phyloP scores from a whole-genome alignment of 2,113 vertebrate species.

The Syngnathus typhle region DNA sequence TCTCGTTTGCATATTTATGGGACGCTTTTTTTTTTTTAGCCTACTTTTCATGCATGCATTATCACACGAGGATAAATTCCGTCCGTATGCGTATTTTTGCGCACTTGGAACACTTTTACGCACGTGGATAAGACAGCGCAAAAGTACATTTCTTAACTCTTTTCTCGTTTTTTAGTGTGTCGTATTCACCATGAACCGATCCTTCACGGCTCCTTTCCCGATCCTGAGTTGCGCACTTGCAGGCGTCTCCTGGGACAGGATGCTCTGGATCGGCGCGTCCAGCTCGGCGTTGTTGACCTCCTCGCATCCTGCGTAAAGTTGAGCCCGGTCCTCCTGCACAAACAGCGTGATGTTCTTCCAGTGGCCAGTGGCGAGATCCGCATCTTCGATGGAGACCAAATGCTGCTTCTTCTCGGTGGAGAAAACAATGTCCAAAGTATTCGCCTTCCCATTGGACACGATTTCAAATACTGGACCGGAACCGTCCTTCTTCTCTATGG shows the following conservation, averaged over 20 bases:
- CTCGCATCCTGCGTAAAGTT: conserved; percentile 90
- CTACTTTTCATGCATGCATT: background rate
- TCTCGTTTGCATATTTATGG: background rate
- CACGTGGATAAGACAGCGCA: background rate
- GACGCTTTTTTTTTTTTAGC: no score
- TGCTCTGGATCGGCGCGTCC: conserved; percentile 85
- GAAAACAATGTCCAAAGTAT: conserved; percentile 88
- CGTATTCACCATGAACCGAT: conserved; percentile 86
- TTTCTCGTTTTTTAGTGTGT: background rate
- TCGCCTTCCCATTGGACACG: conserved; percentile 91
- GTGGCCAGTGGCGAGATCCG: conserved; percentile 82
- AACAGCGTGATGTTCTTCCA: conserved; percentile 98
- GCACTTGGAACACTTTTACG: background rate
- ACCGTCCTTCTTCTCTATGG: conserved; percentile 85
- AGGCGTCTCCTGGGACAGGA: conserved; percentile 82
- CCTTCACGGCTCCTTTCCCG: conserved; percentile 92
- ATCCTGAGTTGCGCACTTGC: conserved; percentile 76
- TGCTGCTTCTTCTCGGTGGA: conserved; percentile 86
- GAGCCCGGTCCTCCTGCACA: conserved; percentile 90
- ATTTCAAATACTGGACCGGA: conserved; percentile 88
- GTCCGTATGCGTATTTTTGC: background rate
- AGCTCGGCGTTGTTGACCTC: conserved; percentile 88
- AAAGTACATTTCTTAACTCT: background rate
- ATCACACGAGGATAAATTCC: background rate
- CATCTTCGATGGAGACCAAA: conserved; percentile 90